phyloP scores from a whole-genome alignment of 92 coral and sea anemone species.

The Epizoanthus ramosus region DNA sequence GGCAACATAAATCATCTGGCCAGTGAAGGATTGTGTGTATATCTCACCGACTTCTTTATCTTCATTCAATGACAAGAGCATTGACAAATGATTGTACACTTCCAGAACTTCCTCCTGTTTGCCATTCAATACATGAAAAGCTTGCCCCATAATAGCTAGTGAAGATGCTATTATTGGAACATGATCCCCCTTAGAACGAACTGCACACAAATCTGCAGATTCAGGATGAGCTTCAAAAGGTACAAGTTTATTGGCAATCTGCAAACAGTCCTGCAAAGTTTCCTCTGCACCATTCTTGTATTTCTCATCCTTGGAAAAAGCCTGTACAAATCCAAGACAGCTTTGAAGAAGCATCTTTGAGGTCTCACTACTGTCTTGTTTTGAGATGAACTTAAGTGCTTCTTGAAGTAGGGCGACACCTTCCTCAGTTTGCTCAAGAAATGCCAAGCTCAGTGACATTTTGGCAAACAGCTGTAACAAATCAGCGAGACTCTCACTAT shows the following conservation, averaged over 20 bases:
- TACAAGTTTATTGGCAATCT: not conserved
- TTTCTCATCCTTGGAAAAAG: not conserved
- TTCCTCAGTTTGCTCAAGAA: not conserved
- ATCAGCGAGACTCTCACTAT: not conserved
- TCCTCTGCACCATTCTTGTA: not conserved
- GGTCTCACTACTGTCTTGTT: not conserved
- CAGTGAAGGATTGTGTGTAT: not conserved
- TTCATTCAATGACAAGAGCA: not conserved
- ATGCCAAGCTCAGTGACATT: not conserved
- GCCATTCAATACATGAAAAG: not conserved
- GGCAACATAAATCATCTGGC: slow-evolving; percentile 5
- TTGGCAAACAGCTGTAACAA: not conserved
- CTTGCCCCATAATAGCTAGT: not conserved
- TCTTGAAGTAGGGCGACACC: not conserved
- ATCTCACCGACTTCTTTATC: not conserved
- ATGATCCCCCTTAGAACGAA: not conserved
- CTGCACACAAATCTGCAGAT: not conserved
- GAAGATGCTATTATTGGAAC: not conserved
- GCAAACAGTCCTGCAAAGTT: not conserved
- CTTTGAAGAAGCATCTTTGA: not conserved
- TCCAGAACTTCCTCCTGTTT: not conserved
- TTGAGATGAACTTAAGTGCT: not conserved
- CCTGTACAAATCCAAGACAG: slow-evolving; percentile 8
- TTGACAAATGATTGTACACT: not conserved
- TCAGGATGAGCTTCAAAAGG: not conserved